Percentiles rank a stretch among this genome's conserved stretches.
phyloP scores from a whole-genome alignment of 2,113 vertebrate species.

The Antennarius striatus region DNA sequence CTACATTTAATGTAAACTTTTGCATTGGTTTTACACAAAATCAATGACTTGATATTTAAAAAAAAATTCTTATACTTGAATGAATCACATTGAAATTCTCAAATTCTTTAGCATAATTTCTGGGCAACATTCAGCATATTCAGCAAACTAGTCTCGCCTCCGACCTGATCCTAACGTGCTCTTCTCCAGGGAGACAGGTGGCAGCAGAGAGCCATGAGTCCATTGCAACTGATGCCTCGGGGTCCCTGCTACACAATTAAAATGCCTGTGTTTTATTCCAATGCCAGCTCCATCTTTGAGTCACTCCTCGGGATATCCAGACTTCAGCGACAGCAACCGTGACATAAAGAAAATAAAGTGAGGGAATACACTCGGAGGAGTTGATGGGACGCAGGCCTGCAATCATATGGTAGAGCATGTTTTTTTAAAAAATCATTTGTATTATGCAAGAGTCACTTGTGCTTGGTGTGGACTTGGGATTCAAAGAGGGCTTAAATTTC shows the following conservation, averaged over 20 bases:
- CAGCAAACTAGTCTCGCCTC: constrained; percentile 2
- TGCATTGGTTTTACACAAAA: not conserved
- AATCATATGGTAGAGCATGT: constrained; percentile 18
- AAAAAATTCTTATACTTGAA: not conserved
- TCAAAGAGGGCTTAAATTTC: not conserved
- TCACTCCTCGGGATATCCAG: constrained; percentile 46
- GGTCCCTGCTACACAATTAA: constrained; percentile 62
- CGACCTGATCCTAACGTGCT: not conserved
- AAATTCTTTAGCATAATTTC: not conserved
- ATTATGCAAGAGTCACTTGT: not conserved
- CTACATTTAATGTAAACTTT: not conserved
- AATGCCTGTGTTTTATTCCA: constrained; percentile 64
- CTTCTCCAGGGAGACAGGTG: constrained; percentile 87
- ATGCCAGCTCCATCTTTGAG: constrained; percentile 59
- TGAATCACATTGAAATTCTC: not conserved
- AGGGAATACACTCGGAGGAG: not conserved
- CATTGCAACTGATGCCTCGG: constrained; percentile 32
- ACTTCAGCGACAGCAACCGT: constrained; percentile 23
- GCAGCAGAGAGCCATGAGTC: constrained; percentile 89
- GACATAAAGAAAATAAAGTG: not conserved
- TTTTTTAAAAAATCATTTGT: not conserved
- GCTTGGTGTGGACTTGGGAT: not conserved
- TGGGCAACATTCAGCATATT: constrained; percentile 62
- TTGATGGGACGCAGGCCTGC: constrained; percentile 7
- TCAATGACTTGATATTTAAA: not conserved